Evolutionary conservation across 2,888 invertebrate species (phyloP).

Genomic region (Ectemnius cavifrons): DNA sequence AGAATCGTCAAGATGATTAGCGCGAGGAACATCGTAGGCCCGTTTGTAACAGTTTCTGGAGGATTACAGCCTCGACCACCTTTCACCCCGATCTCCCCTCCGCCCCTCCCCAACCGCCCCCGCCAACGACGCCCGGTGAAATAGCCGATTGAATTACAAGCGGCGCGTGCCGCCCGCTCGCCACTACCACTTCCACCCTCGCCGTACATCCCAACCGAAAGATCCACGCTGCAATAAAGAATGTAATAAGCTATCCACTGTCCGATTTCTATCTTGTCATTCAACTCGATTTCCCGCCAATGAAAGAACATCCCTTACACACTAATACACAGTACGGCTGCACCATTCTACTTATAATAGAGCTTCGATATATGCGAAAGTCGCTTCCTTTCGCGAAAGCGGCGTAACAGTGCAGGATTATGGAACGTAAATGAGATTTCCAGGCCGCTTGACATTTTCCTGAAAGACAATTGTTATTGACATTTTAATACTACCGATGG

Average conservation of each 20-base stretch:
- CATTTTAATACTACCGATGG: too few species aligned
- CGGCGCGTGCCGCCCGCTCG: slow-evolving; percentile 75
- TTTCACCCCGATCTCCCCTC: slow-evolving; percentile 18
- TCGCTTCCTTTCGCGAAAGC: too few species aligned
- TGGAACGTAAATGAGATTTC: too few species aligned
- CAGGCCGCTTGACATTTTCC: too few species aligned
- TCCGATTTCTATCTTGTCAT: slow-evolving; percentile 45
- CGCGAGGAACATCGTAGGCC: slow-evolving; percentile 8
- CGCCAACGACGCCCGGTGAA: slow-evolving; percentile 57
- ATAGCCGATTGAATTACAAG: slow-evolving; percentile 76
- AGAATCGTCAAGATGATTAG: slow-evolving; percentile 59
- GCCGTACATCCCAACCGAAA: slow-evolving; percentile 14
- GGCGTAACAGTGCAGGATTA: too few species aligned
- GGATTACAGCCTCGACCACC: slow-evolving; percentile 56
- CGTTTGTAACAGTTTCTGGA: slow-evolving; percentile 63
- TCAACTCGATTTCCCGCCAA: slow-evolving; percentile 35
- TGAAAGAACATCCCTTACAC: not conserved
- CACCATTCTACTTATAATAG: too few species aligned
- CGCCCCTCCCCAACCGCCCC: too few species aligned
- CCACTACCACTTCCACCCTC: slow-evolving; percentile 31
- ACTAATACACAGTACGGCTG: not conserved
- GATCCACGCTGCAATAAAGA: slow-evolving; percentile 40
- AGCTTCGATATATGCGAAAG: too few species aligned
- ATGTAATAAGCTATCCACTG: slow-evolving; percentile 31
- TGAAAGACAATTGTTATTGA: too few species aligned